Conservation (phyloP, 1,140 invertebrate species). For the Dendrolimus kikuchii region DNA sequence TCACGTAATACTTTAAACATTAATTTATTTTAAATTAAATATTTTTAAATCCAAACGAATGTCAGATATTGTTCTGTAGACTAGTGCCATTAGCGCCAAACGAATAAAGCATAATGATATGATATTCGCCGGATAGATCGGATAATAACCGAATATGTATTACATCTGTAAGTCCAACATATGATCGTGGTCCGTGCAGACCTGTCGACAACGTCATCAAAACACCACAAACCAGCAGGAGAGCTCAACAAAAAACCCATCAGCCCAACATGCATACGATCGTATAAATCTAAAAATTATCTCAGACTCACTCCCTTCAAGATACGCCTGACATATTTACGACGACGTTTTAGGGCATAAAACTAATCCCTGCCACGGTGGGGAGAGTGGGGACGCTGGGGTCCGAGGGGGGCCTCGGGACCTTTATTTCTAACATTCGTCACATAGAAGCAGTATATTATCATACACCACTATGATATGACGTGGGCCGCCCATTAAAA, state of each 20-base stretch:
- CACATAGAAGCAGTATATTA: conserved; percentile 73
- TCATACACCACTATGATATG: conserved; percentile 73
- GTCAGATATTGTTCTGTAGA: too few species aligned
- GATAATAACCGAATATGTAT: too few species aligned
- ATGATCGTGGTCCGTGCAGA: neutral
- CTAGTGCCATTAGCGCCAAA: too few species aligned
- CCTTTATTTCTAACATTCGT: conserved; percentile 73
- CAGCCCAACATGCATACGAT: neutral
- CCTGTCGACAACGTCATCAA: neutral
- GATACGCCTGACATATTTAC: conserved; percentile 67
- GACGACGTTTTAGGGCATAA: conserved; percentile 58
- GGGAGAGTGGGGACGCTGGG: conserved; percentile 14
- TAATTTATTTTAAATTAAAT: too few species aligned
- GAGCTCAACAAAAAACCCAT: conserved; percentile 4
- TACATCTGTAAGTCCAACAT: too few species aligned
- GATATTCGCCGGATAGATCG: too few species aligned
- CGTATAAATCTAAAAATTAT: conserved; percentile 63
- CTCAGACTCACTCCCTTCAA: conserved; percentile 38
- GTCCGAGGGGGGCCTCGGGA: conserved; percentile 29
- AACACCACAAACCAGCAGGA: neutral
- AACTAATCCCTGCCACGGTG: conserved; percentile 54
- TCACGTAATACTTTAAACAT: too few species aligned
- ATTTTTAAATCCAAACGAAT: too few species aligned
- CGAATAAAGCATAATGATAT: too few species aligned
- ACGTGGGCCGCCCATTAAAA: conserved; percentile 73